phyloP scores from a whole-genome alignment of 2,888 invertebrate genomes.

The Tenthredo mesomela region DNA sequence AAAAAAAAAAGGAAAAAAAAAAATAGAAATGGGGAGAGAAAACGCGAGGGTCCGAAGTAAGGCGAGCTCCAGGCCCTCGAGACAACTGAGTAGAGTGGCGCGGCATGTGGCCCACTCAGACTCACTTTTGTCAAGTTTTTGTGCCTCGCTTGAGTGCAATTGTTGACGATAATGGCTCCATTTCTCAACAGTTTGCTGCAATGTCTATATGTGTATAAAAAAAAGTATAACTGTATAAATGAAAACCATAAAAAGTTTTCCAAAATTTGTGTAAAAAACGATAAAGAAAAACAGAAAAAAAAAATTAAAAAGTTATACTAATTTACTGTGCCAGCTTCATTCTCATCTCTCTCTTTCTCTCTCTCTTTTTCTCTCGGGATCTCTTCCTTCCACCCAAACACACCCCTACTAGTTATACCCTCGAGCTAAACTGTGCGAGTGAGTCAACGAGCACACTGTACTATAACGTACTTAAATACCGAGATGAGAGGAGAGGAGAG shows the following conservation, averaged over 20 bases:
- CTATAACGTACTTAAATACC: not conserved
- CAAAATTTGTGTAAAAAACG: no score
- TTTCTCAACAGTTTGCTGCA: slow-evolving; percentile 30
- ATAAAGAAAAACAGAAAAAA: not conserved
- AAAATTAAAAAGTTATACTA: not conserved
- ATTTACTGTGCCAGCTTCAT: not conserved
- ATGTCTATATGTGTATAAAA: not conserved
- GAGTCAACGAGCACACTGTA: slow-evolving; percentile 14
- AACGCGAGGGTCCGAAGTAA: not conserved
- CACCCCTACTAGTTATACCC: slow-evolving; percentile 3
- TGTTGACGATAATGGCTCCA: slow-evolving; percentile 52
- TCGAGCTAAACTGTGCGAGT: not conserved
- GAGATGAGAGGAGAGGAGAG: slow-evolving; percentile 6
- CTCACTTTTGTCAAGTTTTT: slow-evolving; percentile 54
- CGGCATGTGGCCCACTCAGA: slow-evolving; percentile 54
- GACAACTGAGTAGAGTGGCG: slow-evolving; percentile 47
- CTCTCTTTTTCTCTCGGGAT: not conserved
- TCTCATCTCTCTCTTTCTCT: not conserved
- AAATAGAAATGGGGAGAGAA: slow-evolving; percentile 17
- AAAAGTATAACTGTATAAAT: not conserved
- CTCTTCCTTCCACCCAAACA: not conserved
- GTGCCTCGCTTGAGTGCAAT: slow-evolving; percentile 49
- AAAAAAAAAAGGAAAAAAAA: not conserved
- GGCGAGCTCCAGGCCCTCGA: slow-evolving; percentile 36
- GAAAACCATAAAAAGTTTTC: not conserved